A percentile compares a stretch with the other conserved stretches of the same genome.
Evolutionary conservation across 2,113 vertebrate genomes (phyloP).

Genomic region (Vulpes lagopus): DNA sequence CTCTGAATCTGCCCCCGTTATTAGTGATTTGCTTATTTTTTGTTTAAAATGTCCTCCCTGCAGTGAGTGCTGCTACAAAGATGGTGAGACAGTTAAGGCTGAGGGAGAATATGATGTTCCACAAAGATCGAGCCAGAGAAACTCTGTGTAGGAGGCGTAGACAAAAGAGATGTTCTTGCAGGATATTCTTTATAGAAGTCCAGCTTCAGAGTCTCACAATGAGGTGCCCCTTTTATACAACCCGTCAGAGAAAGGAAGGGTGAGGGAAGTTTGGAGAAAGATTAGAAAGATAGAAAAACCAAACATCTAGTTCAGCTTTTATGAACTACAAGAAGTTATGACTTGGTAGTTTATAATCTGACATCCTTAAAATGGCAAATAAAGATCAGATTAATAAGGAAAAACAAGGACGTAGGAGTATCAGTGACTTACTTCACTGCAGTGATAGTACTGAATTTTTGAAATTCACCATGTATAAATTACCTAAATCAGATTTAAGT

Average conservation of each 20-base stretch:
- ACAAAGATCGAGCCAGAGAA: conserved; percentile 62
- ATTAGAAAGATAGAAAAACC: conserved; percentile 20
- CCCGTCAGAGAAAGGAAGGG: conserved; percentile 37
- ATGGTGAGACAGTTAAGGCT: conserved; percentile 25
- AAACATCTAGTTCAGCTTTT: conserved; percentile 61
- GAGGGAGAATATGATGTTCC: conserved; percentile 43
- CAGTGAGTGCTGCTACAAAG: background rate
- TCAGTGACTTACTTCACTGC: background rate
- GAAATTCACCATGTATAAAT: conserved; percentile 39
- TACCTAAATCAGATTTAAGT: conserved; percentile 53
- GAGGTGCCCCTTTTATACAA: conserved; percentile 57
- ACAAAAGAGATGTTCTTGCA: conserved; percentile 53
- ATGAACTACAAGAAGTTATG: conserved; percentile 46
- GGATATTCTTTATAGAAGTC: conserved; percentile 34
- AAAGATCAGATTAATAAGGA: conserved; percentile 54
- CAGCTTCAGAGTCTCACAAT: conserved; percentile 57
- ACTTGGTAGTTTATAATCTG: conserved; percentile 53
- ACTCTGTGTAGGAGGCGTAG: background rate
- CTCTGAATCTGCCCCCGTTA: conserved; percentile 50
- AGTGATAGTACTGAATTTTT: conserved; percentile 1
- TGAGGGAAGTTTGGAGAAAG: conserved; percentile 31
- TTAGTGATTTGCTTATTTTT: background rate
- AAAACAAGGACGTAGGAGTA: conserved; percentile 48
- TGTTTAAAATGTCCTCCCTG: conserved; percentile 42
- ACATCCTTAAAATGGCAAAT: conserved; percentile 51